These are phyloP conservation scores for Cephalopholis sonnerati DNA, from an alignment of 2,113 vertebrate species.

Conservation along the genomic window DNA sequence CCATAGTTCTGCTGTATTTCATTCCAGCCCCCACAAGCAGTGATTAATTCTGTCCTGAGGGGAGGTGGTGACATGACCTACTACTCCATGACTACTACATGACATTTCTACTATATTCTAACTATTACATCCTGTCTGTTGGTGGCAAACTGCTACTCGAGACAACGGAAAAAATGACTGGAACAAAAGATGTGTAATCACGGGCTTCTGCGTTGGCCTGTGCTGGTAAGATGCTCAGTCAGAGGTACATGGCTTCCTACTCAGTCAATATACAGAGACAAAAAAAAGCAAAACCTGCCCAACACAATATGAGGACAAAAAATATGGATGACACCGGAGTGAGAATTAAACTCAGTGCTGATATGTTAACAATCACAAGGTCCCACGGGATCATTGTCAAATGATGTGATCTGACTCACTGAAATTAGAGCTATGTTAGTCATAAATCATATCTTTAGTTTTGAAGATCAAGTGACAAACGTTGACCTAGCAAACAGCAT, in stretches of 20 bases:
- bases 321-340: not conserved
- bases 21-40: constrained; percentile 47
- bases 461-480: not conserved
- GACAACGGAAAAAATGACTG: constrained; percentile 4
- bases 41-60: constrained; percentile 54
- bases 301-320: not conserved
- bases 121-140: constrained; percentile 29
- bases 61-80: constrained; percentile 57
- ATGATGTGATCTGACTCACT: not conserved
- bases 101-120: constrained; percentile 53
- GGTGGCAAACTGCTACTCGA: constrained; percentile 2
- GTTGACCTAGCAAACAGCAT: not conserved
- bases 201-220: not conserved
- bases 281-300: not conserved
- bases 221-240: not conserved
- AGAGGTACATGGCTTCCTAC: constrained; percentile 3
- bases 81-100: constrained; percentile 48
- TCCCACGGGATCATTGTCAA: not conserved
- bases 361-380: not conserved
- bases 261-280: not conserved
- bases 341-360: not conserved
- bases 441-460: not conserved
- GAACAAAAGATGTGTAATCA: not conserved
- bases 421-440: not conserved
- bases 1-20: constrained; percentile 24